A percentile compares a stretch with the other conserved stretches of the same genome.
These are phyloP conservation scores for Chaetodon auriga DNA, from an alignment of 2,113 vertebrate species.

Conservation along the genomic window DNA sequence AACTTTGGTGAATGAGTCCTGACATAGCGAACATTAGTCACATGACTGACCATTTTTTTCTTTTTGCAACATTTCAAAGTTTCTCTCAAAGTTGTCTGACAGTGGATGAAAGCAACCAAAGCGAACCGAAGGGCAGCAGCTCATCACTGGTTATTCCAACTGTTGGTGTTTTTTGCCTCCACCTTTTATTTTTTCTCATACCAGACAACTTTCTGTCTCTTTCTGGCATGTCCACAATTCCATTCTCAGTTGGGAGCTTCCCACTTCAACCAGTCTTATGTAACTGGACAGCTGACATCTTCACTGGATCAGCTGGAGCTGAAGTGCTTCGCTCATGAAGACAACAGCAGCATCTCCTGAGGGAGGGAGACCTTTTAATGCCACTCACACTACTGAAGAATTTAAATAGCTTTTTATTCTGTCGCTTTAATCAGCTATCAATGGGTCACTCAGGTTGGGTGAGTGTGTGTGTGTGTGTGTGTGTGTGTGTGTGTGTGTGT, in stretches of 20 bases:
- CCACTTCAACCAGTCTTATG: background rate
- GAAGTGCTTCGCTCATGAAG: background rate
- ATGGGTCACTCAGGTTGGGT: background rate
- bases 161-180: background rate
- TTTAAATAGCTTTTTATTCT: background rate
- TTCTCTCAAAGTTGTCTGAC: too few species aligned
- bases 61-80: too few species aligned
- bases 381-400: background rate
- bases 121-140: too few species aligned
- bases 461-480: background rate
- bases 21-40: too few species aligned
- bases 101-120: too few species aligned
- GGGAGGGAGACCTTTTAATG: background rate
- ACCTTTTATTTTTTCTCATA: too few species aligned
- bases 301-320: background rate
- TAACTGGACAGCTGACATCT: background rate
- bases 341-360: background rate
- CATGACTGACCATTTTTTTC: too few species aligned
- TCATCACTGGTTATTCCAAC: too few species aligned
- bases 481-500: background rate
- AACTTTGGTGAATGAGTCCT: too few species aligned
- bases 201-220: background rate
- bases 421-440: conserved; percentile 6
- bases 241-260: background rate
- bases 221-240: too few species aligned